These are phyloP conservation scores for Drosophila guanche DNA, from an alignment of 1,140 invertebrate genomes.

Conservation along the genomic window DNA sequence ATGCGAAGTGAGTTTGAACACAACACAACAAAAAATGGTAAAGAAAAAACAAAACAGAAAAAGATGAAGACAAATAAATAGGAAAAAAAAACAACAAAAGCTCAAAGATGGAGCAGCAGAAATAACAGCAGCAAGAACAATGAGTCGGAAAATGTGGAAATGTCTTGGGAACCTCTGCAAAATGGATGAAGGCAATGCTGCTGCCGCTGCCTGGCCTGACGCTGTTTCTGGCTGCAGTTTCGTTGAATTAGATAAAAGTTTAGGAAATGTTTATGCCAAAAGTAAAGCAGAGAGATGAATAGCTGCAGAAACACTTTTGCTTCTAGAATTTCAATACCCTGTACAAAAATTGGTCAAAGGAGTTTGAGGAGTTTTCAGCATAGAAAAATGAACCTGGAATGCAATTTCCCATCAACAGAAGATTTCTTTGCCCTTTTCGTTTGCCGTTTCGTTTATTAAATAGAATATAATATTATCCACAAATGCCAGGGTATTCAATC, in stretches of 20 bases:
- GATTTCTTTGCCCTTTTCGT: too few species aligned
- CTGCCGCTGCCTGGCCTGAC: slow-evolving; percentile 6
- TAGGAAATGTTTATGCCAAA: slow-evolving; percentile 79
- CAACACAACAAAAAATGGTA: slow-evolving; percentile 10
- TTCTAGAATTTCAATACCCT: slow-evolving; percentile 6
- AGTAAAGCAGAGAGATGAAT: slow-evolving; percentile 51
- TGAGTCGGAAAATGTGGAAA: slow-evolving; percentile 79
- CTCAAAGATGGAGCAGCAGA: slow-evolving; percentile 39
- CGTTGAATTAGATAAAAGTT: slow-evolving; percentile 80
- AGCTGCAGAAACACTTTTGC: slow-evolving; percentile 22
- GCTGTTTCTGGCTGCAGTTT: slow-evolving; percentile 56
- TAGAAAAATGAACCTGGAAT: too few species aligned
- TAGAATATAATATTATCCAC: too few species aligned
- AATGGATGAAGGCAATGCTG: slow-evolving; percentile 55
- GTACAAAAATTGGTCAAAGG: too few species aligned
- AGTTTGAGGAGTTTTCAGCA: too few species aligned
- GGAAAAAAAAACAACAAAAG: slow-evolving; percentile 58
- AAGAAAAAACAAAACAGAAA: slow-evolving; percentile 21
- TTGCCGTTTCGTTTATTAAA: too few species aligned
- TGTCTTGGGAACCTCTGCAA: slow-evolving; percentile 76
- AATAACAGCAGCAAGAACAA: slow-evolving; percentile 62
- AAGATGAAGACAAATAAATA: slow-evolving; percentile 35
- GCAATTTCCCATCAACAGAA: too few species aligned
- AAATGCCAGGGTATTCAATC: too few species aligned
- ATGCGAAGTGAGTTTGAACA: slow-evolving; percentile 41